A percentile compares a stretch with the other conserved stretches of the same genome.
Conservation (phyloP, 1,140 invertebrate species). For the Sesamia nonagrioides region DNA sequence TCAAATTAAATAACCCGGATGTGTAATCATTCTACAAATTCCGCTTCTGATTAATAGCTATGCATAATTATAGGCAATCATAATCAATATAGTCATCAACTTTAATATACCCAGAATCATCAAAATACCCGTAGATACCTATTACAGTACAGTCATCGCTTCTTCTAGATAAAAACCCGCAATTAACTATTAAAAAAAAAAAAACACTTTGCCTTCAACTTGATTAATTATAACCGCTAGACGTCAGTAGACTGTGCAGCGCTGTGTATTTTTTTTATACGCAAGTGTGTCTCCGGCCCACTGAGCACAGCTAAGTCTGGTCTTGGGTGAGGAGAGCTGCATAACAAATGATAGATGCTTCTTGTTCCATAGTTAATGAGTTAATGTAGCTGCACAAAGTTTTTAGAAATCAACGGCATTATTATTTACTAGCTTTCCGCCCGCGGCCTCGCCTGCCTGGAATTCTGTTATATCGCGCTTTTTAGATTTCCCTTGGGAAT, state of each 20-base stretch:
- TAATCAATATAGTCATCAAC: background rate
- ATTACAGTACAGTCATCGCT: background rate
- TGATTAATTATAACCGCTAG: conserved; percentile 31
- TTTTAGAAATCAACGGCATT: conserved; percentile 17
- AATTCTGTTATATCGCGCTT: no score
- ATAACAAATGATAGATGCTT: conserved; percentile 22
- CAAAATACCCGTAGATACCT: background rate
- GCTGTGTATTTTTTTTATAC: conserved; percentile 12
- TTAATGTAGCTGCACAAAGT: background rate
- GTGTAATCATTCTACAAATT: no score
- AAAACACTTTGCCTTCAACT: conserved; percentile 3
- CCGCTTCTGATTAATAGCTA: background rate
- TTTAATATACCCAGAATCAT: background rate
- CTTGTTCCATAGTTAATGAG: conserved; percentile 27
- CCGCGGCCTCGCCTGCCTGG: no score
- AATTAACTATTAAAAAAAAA: background rate
- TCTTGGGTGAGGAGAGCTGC: conserved; percentile 27
- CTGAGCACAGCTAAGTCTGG: conserved; percentile 27
- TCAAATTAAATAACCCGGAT: no score
- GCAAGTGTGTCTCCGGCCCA: conserved; percentile 18
- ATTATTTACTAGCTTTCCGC: no score
- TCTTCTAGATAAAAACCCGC: background rate
- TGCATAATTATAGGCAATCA: no score
- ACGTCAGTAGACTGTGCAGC: conserved; percentile 14
- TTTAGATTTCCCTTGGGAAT: no score